Evolutionary conservation across 2,113 vertebrate species (phyloP).

Genomic region (Protomyctophum bolini): DNA sequence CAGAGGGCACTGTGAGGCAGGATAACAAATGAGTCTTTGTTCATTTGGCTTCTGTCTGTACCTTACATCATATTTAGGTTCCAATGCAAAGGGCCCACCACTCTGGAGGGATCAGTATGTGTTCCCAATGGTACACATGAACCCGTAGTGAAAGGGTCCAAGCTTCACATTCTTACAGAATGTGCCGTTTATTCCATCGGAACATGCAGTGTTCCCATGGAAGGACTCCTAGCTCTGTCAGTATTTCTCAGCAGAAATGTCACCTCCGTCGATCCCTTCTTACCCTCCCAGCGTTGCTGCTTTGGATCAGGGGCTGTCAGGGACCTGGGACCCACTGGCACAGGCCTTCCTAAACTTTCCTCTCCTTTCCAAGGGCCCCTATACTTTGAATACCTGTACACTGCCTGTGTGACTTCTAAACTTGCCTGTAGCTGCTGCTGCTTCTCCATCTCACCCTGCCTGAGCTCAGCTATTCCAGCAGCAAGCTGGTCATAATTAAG

Average conservation of each 20-base stretch:
- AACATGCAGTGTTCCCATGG: slow-evolving; percentile 6
- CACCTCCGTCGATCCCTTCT: slow-evolving; percentile 12
- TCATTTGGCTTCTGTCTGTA: slow-evolving; percentile 25
- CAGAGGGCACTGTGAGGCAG: slow-evolving; percentile 31
- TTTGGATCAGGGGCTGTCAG: slow-evolving; percentile 32
- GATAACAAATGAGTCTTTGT: slow-evolving; percentile 62
- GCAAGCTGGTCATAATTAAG: slow-evolving; percentile 53
- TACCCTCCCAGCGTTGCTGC: slow-evolving; percentile 18
- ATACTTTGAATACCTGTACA: no score
- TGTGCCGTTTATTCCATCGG: slow-evolving; percentile 18
- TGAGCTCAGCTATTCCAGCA: slow-evolving; percentile 72
- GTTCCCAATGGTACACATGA: slow-evolving; percentile 28
- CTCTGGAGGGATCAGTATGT: slow-evolving; percentile 15
- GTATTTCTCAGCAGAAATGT: not conserved
- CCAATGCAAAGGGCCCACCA: slow-evolving; percentile 13
- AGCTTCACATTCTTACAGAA: slow-evolving; percentile 32
- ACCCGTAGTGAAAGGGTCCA: slow-evolving; percentile 28
- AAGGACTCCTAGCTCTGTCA: slow-evolving; percentile 4
- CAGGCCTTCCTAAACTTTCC: not conserved
- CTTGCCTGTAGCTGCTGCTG: not conserved
- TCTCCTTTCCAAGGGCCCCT: no score
- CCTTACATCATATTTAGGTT: slow-evolving; percentile 58
- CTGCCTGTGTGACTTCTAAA: no score
- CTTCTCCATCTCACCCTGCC: slow-evolving; percentile 46
- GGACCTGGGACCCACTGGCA: slow-evolving; percentile 6